These are phyloP conservation scores for Rutilus rutilus DNA, from an alignment of 2,113 vertebrate genomes.

Conservation along the genomic window DNA sequence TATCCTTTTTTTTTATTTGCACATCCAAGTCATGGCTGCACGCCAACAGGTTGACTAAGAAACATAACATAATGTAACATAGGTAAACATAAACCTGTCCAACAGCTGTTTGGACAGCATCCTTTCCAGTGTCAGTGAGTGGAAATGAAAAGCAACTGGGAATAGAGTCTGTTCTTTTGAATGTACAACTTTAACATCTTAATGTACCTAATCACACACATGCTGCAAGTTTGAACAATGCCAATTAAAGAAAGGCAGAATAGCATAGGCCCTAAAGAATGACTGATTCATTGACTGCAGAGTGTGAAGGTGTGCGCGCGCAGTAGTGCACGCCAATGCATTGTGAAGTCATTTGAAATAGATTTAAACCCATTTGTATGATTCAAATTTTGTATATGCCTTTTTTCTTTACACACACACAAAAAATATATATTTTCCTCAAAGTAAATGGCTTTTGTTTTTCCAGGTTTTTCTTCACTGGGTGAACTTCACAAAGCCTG, in stretches of 20 bases:
- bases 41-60: background rate
- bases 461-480: conserved; percentile 3
- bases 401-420: background rate
- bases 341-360: conserved; percentile 28
- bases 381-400: background rate
- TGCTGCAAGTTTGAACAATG: conserved; percentile 15
- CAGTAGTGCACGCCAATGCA: background rate
- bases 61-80: background rate
- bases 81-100: background rate
- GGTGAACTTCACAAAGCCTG: background rate
- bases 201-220: conserved; percentile 24
- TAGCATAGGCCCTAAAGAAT: background rate
- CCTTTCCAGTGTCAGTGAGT: conserved; percentile 66
- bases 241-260: conserved; percentile 22
- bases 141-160: conserved; percentile 71
- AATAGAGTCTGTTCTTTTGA: conserved; percentile 58
- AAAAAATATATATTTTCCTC: background rate
- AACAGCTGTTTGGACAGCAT: conserved; percentile 39
- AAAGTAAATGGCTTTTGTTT: background rate
- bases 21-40: conserved; percentile 6
- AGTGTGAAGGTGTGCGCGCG: background rate
- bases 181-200: background rate
- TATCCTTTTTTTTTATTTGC: background rate
- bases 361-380: conserved; percentile 11
- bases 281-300: background rate